Conservation (phyloP, 2,797 vertebrate species). For the Morus bassanus region DNA sequence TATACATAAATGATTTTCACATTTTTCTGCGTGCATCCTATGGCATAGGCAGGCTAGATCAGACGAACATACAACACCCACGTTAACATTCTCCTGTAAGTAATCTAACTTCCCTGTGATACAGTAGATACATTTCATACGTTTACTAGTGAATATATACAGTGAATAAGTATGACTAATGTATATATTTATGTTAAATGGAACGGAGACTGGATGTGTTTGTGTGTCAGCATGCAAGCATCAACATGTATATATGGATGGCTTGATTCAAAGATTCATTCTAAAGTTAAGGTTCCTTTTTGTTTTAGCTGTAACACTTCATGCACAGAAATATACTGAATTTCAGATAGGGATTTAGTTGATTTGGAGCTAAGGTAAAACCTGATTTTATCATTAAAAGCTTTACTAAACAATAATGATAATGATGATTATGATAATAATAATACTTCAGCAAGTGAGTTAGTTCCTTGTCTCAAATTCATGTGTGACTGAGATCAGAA, state of each 20-base stretch:
- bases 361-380: constrained; percentile 38
- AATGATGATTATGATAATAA: background rate
- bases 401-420: background rate
- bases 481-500: background rate
- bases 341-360: background rate
- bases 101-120: constrained; percentile 27
- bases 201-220: constrained; percentile 13
- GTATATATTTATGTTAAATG: constrained; percentile 26
- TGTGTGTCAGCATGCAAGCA: background rate
- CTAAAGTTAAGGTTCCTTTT: background rate
- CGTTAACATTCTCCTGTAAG: background rate
- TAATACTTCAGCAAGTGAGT: background rate
- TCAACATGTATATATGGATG: background rate
- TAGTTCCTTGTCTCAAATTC: background rate
- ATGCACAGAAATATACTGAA: background rate
- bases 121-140: background rate
- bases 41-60: constrained; percentile 54
- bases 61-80: constrained; percentile 48
- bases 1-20: background rate
- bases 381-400: background rate
- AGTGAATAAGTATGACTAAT: background rate
- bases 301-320: background rate
- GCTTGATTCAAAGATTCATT: background rate
- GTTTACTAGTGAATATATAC: background rate
- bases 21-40: background rate